phyloP scores from a whole-genome alignment of 2,113 vertebrate genomes.

The Cyprinodon tularosa region DNA sequence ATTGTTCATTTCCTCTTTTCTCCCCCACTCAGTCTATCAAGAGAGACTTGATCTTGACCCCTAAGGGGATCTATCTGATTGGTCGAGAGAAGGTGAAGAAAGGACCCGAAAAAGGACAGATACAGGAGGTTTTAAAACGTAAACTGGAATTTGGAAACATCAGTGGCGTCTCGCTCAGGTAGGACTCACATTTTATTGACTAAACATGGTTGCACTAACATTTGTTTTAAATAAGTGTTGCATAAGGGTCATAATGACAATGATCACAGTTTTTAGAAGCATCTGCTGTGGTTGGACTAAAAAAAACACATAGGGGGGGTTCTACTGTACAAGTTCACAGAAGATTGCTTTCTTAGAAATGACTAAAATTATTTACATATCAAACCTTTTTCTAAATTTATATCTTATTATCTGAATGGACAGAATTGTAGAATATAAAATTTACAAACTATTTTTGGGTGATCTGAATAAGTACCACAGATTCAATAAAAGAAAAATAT shows the following conservation, averaged over 20 bases:
- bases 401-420: no score
- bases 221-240: no score
- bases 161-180: constrained; percentile 82
- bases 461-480: no score
- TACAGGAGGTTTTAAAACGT: constrained; percentile 94
- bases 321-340: neutral
- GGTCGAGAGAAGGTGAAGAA: constrained; percentile 96
- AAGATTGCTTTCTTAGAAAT: neutral
- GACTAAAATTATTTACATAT: neutral
- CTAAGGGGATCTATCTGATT: constrained; percentile 92
- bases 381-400: no score
- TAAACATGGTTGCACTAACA: no score
- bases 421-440: no score
- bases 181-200: neutral
- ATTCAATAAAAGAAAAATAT: no score
- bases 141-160: constrained; percentile 89
- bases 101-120: constrained; percentile 94
- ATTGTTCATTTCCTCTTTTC: constrained; percentile 18
- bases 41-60: constrained; percentile 92
- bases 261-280: neutral
- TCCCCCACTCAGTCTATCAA: constrained; percentile 86
- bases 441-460: no score
- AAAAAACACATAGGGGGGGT: neutral
- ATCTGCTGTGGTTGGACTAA: neutral
- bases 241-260: no score